Conservation (phyloP, 1,140 invertebrate genomes). For the Adelges cooleyi region DNA sequence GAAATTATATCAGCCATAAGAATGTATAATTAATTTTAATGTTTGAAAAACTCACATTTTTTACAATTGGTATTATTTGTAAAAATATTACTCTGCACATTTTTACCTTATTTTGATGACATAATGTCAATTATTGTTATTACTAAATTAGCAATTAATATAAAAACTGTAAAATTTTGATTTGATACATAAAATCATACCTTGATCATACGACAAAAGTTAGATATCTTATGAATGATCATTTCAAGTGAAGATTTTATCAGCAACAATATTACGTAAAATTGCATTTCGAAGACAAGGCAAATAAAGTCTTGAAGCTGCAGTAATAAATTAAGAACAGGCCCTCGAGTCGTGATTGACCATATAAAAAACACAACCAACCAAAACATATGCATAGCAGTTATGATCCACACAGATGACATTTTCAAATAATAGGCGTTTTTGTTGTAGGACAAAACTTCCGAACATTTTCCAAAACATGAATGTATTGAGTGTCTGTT, state of each 20-base stretch:
- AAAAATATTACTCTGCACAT: no score
- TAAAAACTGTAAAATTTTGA: no score
- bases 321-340: constrained; percentile 9
- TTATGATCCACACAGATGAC: constrained; percentile 13
- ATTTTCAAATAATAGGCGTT: constrained; percentile 18
- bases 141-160: no score
- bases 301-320: constrained; percentile 15
- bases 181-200: background rate
- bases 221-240: constrained; percentile 13
- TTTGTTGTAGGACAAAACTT: constrained; percentile 8
- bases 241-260: constrained; percentile 25
- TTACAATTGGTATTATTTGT: no score
- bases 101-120: no score
- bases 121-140: no score
- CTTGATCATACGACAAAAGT: constrained; percentile 24
- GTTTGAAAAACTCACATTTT: no score
- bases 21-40: no score
- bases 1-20: no score
- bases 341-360: background rate
- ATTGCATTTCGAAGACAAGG: constrained; percentile 21
- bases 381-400: constrained; percentile 18
- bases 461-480: constrained; percentile 14
- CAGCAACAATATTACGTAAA: constrained; percentile 17
- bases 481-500: constrained; percentile 6
- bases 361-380: constrained; percentile 24